Base-by-base conservation (phyloP, 2,797 vertebrate species). In the Phrynocephalus guinanensis region DNA sequence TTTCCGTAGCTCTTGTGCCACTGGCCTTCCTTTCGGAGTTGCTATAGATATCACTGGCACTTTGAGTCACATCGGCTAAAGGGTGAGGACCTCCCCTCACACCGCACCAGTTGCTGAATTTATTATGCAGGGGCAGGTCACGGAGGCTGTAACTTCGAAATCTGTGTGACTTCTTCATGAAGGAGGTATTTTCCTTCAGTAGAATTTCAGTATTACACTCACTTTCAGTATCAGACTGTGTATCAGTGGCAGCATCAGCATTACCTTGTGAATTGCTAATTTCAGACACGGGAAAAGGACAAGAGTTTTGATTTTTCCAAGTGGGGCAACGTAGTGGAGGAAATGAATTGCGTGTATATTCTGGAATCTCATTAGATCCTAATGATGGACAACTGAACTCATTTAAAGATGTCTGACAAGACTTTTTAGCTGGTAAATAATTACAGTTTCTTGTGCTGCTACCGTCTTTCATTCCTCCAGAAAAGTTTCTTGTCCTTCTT, bases 81-180 rank as follows among this genome's bases (percentile, higher is more conserved):
- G 91, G 93, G 6, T 93, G 38, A 71, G 90, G 88, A 70, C 87
- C 93, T n/a, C 93, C 93, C 86, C 90, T 96, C 75, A 99, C 97
- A 66, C 98, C 98, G 0, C 97, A 97, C 98, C 98, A 99, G 94
- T 98, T 97, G 87, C 95, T 98, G 89, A 98, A 99, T 93, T 99
- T 99, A 86, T 99, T 98, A 96, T 98, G 98, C 79, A 98, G 11
- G 0, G 98, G 98, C 13, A 99, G 90, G 75, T 97, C 95, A 87
- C 94, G 93, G 76, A 96, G 93, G 5, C 92, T 91, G 50, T 94
- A 94, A 84, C 91, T 89, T 56, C 77, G 90, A 80, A 90, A 89
- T 87, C 88, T 94, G 8, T 86, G 83, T 4, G 52, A 7, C 10
- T 88, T 79, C 48, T 79, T 78, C 48, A 86, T 85, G 20, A n/a